Evolutionary conservation across 2,113 vertebrate genomes (phyloP).

Genomic region (Eclectus roratus): DNA sequence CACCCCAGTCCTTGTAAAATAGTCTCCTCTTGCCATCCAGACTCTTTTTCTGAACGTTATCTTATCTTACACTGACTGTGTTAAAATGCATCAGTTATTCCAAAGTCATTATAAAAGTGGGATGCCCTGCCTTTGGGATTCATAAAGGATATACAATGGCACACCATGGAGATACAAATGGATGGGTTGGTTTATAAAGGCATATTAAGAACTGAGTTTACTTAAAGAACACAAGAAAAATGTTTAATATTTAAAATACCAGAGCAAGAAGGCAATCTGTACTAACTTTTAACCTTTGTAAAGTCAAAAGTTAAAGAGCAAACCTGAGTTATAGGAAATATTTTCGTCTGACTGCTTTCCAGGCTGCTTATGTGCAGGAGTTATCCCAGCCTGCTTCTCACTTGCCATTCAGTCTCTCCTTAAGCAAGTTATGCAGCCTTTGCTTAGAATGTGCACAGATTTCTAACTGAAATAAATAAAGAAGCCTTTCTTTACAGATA

Average conservation of each 20-base stretch:
- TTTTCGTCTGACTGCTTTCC: neutral
- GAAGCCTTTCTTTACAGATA: neutral
- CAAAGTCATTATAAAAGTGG: neutral
- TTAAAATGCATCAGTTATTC: neutral
- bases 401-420: neutral
- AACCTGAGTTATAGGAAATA: neutral
- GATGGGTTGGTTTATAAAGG: neutral
- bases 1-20: neutral
- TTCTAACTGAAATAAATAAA: conserved; percentile 1
- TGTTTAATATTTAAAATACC: neutral
- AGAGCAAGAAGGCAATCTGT: neutral
- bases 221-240: neutral
- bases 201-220: neutral
- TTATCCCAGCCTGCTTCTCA: neutral
- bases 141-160: neutral
- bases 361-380: neutral
- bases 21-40: neutral
- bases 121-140: neutral
- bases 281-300: neutral
- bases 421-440: neutral
- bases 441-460: neutral
- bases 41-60: neutral
- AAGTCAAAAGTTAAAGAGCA: neutral
- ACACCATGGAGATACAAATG: neutral
- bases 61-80: neutral